Conservation (phyloP, 2,888 invertebrate genomes). For the Heteromurus nitidus region DNA sequence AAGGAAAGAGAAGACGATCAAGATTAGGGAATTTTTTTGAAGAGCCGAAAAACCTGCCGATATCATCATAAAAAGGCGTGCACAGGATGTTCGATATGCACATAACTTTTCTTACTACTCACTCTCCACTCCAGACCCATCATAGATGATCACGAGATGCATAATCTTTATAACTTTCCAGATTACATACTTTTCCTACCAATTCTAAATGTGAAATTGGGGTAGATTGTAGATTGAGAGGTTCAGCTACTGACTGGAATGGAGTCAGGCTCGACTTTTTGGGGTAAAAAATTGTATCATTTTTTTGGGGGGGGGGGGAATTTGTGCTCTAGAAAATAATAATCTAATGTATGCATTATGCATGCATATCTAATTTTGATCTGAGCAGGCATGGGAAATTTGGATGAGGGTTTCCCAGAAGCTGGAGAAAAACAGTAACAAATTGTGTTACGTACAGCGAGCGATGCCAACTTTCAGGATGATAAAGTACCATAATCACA, state of each 20-base stretch:
- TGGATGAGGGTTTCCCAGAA: conserved; percentile 41
- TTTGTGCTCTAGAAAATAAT: too few species aligned
- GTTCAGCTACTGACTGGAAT: background rate
- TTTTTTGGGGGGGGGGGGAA: conserved; percentile 28
- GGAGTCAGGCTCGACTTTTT: background rate
- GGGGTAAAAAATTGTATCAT: conserved; percentile 34
- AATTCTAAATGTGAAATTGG: background rate
- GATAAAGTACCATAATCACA: conserved; percentile 50
- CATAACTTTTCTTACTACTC: background rate
- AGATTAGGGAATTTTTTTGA: conserved; percentile 49
- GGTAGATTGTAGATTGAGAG: background rate
- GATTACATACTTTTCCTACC: conserved; percentile 29
- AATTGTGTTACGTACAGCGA: conserved; percentile 11
- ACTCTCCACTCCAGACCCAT: conserved; percentile 1
- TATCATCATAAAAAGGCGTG: conserved; percentile 56
- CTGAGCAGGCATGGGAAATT: conserved; percentile 42
- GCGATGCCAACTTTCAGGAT: too few species aligned
- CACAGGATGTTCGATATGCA: conserved; percentile 57
- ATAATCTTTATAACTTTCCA: conserved; percentile 57
- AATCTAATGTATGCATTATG: conserved; percentile 60
- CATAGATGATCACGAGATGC: conserved; percentile 38
- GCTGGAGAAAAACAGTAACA: conserved; percentile 27
- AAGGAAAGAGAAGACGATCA: conserved; percentile 43
- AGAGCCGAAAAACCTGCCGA: conserved; percentile 30
- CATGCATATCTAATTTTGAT: conserved; percentile 62